Percentiles rank a stretch among this genome's conserved stretches.
Conservation (phyloP, 37 sponge, comb jelly and placozoan genomes). For the Trichoplax adhaerens region DNA sequence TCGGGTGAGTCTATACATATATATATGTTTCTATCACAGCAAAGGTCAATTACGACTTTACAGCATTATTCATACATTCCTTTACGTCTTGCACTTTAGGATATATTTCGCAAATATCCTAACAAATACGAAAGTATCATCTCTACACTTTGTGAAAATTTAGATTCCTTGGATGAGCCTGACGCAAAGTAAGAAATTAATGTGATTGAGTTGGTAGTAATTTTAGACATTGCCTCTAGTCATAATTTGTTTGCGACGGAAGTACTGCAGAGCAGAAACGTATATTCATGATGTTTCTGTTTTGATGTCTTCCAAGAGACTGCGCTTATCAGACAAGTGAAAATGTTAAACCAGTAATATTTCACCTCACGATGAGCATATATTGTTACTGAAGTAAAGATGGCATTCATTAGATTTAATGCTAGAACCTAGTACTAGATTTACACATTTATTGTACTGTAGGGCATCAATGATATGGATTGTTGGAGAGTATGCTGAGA, state of each 20-base stretch:
- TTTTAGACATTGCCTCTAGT: too few relatives aligned
- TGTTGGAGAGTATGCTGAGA: slow-evolving; percentile 92
- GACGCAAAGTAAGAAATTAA: slow-evolving; percentile 56
- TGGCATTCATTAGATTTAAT: too few relatives aligned
- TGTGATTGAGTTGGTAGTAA: too few relatives aligned
- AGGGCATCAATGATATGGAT: slow-evolving; percentile 99
- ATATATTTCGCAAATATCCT: slow-evolving; percentile 96
- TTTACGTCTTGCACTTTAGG: slow-evolving; percentile 18
- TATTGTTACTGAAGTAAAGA: too few relatives aligned
- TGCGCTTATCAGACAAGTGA: too few relatives aligned
- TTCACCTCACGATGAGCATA: too few relatives aligned
- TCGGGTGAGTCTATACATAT: slow-evolving; percentile 25
- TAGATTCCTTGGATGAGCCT: slow-evolving; percentile 97
- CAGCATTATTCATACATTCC: background rate
- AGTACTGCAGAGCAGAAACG: too few relatives aligned
- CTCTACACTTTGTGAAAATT: slow-evolving; percentile 88
- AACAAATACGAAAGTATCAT: slow-evolving; percentile 97
- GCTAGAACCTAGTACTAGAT: too few relatives aligned
- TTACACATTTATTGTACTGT: background rate
- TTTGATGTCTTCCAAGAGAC: too few relatives aligned
- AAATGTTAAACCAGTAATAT: too few relatives aligned
- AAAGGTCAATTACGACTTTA: background rate
- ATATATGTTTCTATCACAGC: background rate
- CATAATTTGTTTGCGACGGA: too few relatives aligned
- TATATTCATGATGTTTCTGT: too few relatives aligned